Evolutionary conservation across 1,140 invertebrate genomes (phyloP).

Genomic region (Mactra quadrangularis): DNA sequence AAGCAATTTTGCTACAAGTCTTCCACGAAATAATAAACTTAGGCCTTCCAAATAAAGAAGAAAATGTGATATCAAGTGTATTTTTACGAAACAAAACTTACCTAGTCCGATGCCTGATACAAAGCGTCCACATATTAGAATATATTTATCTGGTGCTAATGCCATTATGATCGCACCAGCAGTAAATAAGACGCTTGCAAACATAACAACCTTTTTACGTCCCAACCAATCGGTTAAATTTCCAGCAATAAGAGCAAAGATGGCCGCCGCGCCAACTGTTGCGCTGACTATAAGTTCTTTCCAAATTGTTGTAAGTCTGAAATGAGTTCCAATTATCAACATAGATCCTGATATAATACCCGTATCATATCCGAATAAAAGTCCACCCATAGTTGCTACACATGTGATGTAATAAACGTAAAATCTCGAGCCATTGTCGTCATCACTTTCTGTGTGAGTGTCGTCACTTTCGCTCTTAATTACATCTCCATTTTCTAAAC

Average conservation of each 20-base stretch:
- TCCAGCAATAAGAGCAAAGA: constrained; percentile 76
- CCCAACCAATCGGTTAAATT: constrained; percentile 73
- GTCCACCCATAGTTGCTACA: constrained; percentile 85
- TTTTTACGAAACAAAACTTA: constrained; percentile 67
- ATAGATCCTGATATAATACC: constrained; percentile 88
- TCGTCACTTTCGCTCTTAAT: neutral
- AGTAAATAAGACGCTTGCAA: constrained; percentile 77
- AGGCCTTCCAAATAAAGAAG: too few species aligned
- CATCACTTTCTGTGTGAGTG: neutral
- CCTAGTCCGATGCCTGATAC: constrained; percentile 80
- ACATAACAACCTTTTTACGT: constrained; percentile 76
- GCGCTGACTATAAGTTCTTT: constrained; percentile 75
- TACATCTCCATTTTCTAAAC: neutral
- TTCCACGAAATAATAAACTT: too few species aligned
- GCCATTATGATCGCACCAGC: constrained; percentile 77
- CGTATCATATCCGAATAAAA: constrained; percentile 89
- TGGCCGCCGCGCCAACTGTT: constrained; percentile 76
- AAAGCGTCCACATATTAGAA: constrained; percentile 76
- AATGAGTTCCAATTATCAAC: constrained; percentile 83
- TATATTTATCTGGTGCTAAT: constrained; percentile 65
- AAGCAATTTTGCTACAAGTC: too few species aligned
- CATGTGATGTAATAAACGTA: constrained; percentile 79
- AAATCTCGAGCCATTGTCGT: constrained; percentile 62
- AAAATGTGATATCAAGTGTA: too few species aligned
- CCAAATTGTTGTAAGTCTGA: constrained; percentile 72